These are phyloP conservation scores for Gasterosteus aculeatus DNA, from an alignment of 2,113 vertebrate species.

Conservation along the genomic window DNA sequence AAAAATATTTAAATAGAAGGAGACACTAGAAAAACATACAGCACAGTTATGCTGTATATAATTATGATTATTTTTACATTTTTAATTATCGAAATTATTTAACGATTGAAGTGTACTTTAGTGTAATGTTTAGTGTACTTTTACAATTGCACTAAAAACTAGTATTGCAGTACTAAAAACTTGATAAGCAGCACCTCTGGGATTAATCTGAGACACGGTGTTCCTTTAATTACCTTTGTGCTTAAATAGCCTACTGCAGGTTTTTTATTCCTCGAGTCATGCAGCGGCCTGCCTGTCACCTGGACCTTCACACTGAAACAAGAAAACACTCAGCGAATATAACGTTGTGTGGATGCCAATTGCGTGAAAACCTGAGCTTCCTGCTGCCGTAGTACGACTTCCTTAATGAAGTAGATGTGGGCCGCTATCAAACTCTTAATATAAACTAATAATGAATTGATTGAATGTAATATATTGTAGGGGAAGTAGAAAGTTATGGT, in stretches of 20 bases:
- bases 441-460: constrained; percentile 32
- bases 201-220: background rate
- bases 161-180: background rate
- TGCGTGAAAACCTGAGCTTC: background rate
- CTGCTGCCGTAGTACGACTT: background rate
- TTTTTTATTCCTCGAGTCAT: background rate
- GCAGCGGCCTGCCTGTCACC: background rate
- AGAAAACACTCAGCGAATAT: background rate
- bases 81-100: background rate
- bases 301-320: background rate
- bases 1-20: background rate
- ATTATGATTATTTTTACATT: background rate
- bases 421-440: constrained; percentile 48
- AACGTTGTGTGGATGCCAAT: background rate
- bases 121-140: background rate
- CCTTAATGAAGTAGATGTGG: constrained; percentile 50
- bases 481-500: constrained; percentile 26
- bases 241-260: background rate
- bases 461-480: constrained; percentile 31
- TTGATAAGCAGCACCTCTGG: background rate
- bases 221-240: background rate
- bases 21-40: background rate
- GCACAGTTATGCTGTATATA: too few relatives aligned
- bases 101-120: background rate
- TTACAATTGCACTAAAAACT: too few relatives aligned